Conservation (phyloP, 2,113 vertebrate species). For the Eleginops maclovinus region DNA sequence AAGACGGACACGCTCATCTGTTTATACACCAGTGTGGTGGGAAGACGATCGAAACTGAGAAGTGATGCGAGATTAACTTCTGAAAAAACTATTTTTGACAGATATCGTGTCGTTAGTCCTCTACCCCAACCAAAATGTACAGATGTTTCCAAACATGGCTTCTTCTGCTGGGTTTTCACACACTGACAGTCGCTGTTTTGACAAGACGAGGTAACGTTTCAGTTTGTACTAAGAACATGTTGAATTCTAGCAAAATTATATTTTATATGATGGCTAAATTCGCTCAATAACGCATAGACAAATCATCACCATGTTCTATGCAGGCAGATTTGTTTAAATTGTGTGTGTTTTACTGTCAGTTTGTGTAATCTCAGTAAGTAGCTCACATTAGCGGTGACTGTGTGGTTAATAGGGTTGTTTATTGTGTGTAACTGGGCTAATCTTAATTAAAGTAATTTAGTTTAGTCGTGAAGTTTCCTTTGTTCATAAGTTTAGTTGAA, state of each 20-base stretch:
- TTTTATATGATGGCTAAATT: neutral
- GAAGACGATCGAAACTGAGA: rapidly evolving
- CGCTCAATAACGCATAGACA: neutral
- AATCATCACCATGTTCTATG: too few species aligned
- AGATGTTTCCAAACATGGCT: neutral
- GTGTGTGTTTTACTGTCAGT: neutral
- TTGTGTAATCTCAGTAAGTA: neutral
- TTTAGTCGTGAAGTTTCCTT: neutral
- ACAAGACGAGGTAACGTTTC: conserved; percentile 42
- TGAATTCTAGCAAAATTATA: neutral
- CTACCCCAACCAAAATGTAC: conserved; percentile 36
- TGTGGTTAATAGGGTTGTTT: neutral
- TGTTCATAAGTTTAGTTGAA: neutral
- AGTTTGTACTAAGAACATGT: neutral
- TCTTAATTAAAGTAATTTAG: neutral
- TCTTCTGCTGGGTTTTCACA: conserved; percentile 45
- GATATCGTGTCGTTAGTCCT: neutral
- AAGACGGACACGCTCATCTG: neutral
- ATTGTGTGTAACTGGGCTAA: neutral
- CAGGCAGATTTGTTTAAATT: neutral
- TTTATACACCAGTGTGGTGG: rapidly evolving
- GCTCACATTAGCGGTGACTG: neutral
- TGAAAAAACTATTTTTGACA: neutral
- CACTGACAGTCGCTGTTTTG: neutral
- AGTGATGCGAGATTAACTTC: neutral